Evolutionary conservation across 30 jellyfish, hydroid and myxozoan genomes (phyloP), one percentile per base, ranked within the genome.

Genomic region (Hydractinia symbiolongicarpus): DNA sequence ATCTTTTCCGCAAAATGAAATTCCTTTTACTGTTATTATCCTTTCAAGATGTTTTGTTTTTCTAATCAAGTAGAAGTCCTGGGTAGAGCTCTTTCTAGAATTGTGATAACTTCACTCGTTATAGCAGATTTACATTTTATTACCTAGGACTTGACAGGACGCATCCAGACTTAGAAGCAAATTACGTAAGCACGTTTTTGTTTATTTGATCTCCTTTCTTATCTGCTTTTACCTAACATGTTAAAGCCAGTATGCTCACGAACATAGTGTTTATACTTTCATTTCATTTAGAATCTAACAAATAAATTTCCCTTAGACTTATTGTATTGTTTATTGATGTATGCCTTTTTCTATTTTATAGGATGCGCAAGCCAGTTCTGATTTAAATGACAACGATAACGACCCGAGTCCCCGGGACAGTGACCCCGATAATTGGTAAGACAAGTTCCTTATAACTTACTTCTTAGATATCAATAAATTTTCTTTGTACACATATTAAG

Each of bases 401-500:
- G 99, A 94, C 68, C 99, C 99, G 5, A 89, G 72, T 81, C 99
- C 99, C 7, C 82, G 99, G 60, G 99, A 94, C 54, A 83, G 91
- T 54, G 99, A 94, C 73, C 96, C 99, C 49, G 99, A 94, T 78
- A 94, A 94, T 85, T 94, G 99, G 99, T 94, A 64, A 61, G 88
- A 61, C 11, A 30, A 30, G 44, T 30, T 30, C 44, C 44, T 30
- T 30, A 30, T 30, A 30, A 30, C 44, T 30, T 30, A 30, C 44
- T 30, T 30, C 44, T 30, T 30, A 30, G 44, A 30, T 30, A 30
- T 30, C 44, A 30, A 30, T 30, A 30, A 30, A 30, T 30, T 30
- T 30, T 30, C 44, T 30, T 30, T 30, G 44, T 30, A 30, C 44
- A 30, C 44, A 30, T 30, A 30, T 30, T 30, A 30, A 30, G 44